Base-by-base conservation (phyloP, 2,113 vertebrate species). In the Takifugu bimaculatus region DNA sequence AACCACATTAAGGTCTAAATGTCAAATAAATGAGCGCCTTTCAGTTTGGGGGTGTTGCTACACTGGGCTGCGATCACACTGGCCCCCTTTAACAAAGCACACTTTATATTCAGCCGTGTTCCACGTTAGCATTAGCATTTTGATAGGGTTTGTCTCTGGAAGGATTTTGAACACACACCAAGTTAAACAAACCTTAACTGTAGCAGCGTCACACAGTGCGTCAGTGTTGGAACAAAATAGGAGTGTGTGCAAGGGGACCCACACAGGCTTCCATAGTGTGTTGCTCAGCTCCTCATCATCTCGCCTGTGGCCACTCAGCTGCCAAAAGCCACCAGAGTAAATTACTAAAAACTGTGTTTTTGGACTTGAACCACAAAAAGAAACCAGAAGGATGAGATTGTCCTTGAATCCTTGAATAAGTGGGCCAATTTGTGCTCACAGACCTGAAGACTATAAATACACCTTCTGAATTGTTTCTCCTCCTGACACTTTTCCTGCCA, bases 21-120 rank as follows among this genome's bases (percentile, higher is more conserved):
- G 47, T 29, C 12, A 65, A 72, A n/a, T 15, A 45, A 74, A 73
- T 29, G 45, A 39, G 10, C 55, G 20, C 27, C 54, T 55, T 59
- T 71, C n/a, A 77, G 3, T 5, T 3, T 26, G 26, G 26, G 3
- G 53, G 1, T 3, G 27, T 12, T 25, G 1, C 44, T 51, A 25
- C 53, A 47, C 60, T 63, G 45, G 4, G 9, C 45, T 65, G 29
- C 20, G 13, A 62, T 53, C 57, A 61, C 0, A n/a, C 6, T 63
- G 58, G 42, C 1, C 35, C 9, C 2, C 35, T 6, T 11, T 1
- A 39, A 39, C 35, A 39, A 39, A 39, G 35, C 35, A 9, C 35
- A 39, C 35, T 47, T 47, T 47, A 47, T 47, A 12, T 13, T n/a
- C 14, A n/a, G 13, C 15, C n/a, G 3, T 5, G 29, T 48, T 1